These are phyloP conservation scores for Aldrovandia affinis DNA, from an alignment of 2,797 vertebrate genomes.

Conservation along the genomic window DNA sequence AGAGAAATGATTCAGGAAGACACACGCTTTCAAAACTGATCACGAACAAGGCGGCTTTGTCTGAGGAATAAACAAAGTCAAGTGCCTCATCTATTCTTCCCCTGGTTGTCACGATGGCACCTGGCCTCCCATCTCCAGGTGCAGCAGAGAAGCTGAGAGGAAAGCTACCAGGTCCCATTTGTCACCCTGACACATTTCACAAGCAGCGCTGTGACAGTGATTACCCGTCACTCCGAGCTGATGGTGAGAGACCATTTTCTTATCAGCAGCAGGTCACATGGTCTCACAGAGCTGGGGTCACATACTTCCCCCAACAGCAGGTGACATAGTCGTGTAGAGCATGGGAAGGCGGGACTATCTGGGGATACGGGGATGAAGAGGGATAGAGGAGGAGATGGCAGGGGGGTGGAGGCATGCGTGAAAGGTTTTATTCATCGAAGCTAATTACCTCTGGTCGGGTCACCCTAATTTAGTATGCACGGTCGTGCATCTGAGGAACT, in stretches of 20 bases:
- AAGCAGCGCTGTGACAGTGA: not conserved
- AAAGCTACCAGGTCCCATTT: not conserved
- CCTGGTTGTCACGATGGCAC: not conserved
- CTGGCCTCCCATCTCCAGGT: not conserved
- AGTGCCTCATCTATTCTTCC: constrained; percentile 3
- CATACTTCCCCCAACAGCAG: not conserved
- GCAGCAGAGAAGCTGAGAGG: not conserved
- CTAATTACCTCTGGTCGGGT: constrained; percentile 39
- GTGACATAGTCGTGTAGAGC: not conserved
- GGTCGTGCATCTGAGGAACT: constrained; percentile 12
- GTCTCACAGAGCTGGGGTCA: not conserved
- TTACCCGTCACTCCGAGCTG: not conserved
- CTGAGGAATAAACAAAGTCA: not conserved
- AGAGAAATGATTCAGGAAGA: not conserved
- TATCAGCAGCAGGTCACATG: not conserved
- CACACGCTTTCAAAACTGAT: not conserved
- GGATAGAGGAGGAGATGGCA: not conserved
- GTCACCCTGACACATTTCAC: constrained; percentile 1
- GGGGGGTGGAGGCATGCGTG: too few relatives aligned
- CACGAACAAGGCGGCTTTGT: not conserved
- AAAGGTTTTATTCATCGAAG: constrained; percentile 22
- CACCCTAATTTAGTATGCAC: constrained; percentile 33
- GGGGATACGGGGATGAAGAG: constrained; percentile 12
- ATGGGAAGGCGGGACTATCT: constrained; percentile 28
- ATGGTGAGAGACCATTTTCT: not conserved